Percentiles rank a stretch among this genome's conserved stretches.
phyloP scores from a whole-genome alignment of 2,797 vertebrate species.

The Spondyliosoma cantharus region DNA sequence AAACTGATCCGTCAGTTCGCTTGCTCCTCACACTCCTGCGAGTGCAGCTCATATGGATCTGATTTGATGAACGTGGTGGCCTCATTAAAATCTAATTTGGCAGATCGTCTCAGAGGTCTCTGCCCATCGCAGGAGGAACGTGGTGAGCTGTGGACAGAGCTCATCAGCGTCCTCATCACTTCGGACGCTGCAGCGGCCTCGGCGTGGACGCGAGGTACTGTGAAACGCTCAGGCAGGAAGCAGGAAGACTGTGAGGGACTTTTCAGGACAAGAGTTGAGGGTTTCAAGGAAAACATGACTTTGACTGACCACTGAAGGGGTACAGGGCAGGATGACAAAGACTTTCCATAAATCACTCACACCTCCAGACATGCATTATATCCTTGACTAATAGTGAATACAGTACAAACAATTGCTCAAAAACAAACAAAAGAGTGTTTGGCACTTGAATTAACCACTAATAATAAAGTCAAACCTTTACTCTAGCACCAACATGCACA shows the following conservation, averaged over 20 bases:
- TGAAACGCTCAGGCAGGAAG: not conserved
- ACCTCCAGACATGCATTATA: constrained; percentile 16
- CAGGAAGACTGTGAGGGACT: not conserved
- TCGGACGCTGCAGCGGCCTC: not conserved
- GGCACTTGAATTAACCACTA: constrained; percentile 4
- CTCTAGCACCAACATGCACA: not conserved
- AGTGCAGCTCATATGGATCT: constrained; percentile 55
- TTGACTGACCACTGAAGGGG: constrained; percentile 31
- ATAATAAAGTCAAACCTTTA: not conserved
- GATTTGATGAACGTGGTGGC: constrained; percentile 56
- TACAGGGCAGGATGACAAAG: constrained; percentile 28
- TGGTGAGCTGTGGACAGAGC: not conserved
- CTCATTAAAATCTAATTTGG: constrained; percentile 69
- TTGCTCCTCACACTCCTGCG: constrained; percentile 39
- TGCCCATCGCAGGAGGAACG: not conserved
- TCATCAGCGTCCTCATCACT: constrained; percentile 17
- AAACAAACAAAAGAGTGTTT: not conserved
- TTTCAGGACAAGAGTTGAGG: constrained; percentile 26
- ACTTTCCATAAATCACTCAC: constrained; percentile 55
- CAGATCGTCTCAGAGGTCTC: constrained; percentile 35
- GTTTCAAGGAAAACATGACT: constrained; percentile 36
- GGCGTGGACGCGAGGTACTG: not conserved
- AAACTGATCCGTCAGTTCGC: constrained; percentile 55
- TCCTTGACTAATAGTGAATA: not conserved
- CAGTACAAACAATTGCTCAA: no score